Conservation (phyloP, 1,140 invertebrate genomes). For the Drosophila micromelanica region DNA sequence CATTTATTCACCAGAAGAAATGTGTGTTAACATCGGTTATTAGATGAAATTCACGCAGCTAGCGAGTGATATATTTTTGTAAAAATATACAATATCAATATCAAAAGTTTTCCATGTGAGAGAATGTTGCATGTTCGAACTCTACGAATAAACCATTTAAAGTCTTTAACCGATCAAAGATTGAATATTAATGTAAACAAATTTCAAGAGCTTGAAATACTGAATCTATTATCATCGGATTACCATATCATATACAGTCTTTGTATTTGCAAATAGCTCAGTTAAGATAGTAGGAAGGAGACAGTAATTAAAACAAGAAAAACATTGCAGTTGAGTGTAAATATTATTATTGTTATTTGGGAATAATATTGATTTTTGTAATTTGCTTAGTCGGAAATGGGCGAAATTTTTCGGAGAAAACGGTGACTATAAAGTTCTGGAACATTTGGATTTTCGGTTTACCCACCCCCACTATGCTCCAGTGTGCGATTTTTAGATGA, state of each 20-base stretch:
- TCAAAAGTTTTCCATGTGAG: conserved; percentile 1
- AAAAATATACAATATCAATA: neutral
- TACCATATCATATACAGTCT: neutral
- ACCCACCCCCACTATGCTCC: too few relatives aligned
- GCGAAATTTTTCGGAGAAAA: too few relatives aligned
- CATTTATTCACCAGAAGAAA: conserved; percentile 10
- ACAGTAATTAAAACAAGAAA: too few relatives aligned
- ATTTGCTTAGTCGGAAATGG: too few relatives aligned
- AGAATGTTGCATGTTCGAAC: neutral
- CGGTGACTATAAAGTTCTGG: too few relatives aligned
- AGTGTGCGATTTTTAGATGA: too few relatives aligned
- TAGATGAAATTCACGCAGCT: neutral
- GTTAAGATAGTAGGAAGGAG: too few relatives aligned
- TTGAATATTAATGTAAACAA: neutral
- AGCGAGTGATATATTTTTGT: neutral
- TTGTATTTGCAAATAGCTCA: too few relatives aligned
- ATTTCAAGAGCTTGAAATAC: neutral
- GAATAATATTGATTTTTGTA: too few relatives aligned
- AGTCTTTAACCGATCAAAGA: neutral
- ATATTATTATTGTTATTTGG: too few relatives aligned
- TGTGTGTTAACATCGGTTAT: conserved; percentile 1
- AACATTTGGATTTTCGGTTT: too few relatives aligned
- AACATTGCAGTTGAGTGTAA: too few relatives aligned
- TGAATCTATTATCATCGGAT: neutral
- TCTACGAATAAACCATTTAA: neutral